These are phyloP conservation scores for Allophyes oxyacanthae DNA, from an alignment of 2,888 invertebrate genomes.

Conservation along the genomic window DNA sequence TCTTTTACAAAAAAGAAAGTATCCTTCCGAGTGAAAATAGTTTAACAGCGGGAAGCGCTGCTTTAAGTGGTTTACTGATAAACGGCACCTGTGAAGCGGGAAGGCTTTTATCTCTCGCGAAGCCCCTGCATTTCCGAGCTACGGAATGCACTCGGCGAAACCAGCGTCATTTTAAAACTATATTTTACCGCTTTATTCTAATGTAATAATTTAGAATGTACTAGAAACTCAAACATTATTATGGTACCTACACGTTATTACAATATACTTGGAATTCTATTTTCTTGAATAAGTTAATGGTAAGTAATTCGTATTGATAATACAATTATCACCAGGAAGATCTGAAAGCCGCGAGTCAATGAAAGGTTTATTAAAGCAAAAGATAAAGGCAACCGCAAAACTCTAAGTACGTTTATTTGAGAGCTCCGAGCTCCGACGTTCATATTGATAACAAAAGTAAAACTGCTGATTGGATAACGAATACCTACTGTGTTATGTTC, in stretches of 20 bases:
- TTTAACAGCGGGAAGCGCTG: constrained; percentile 56
- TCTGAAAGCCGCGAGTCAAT: constrained; percentile 35
- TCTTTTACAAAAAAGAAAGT: constrained; percentile 43
- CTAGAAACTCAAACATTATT: constrained; percentile 9
- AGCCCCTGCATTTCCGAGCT: constrained; percentile 57
- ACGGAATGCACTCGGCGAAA: constrained; percentile 40
- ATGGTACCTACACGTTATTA: constrained; percentile 3
- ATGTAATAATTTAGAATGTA: constrained; percentile 37
- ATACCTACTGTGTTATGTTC: constrained; percentile 29
- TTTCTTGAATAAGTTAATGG: constrained; percentile 23
- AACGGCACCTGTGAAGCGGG: constrained; percentile 66
- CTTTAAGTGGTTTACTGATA: constrained; percentile 68
- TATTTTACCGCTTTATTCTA: constrained; percentile 35
- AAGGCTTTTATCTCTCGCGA: constrained; percentile 64
- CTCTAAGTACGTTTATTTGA: constrained; percentile 41
- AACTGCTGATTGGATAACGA: constrained; percentile 35
- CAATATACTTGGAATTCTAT: constrained; percentile 21
- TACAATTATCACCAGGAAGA: constrained; percentile 32
- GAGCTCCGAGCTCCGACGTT: constrained; percentile 14
- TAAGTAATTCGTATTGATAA: constrained; percentile 36
- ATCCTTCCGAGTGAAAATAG: constrained; percentile 56
- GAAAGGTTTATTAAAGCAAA: constrained; percentile 46
- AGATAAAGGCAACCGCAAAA: constrained; percentile 31
- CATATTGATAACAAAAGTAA: constrained; percentile 44
- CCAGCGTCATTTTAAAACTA: constrained; percentile 42